Evolutionary conservation across 2,113 vertebrate species (phyloP), one percentile per base, ranked within the genome.

Genomic region (Platanista minor): DNA sequence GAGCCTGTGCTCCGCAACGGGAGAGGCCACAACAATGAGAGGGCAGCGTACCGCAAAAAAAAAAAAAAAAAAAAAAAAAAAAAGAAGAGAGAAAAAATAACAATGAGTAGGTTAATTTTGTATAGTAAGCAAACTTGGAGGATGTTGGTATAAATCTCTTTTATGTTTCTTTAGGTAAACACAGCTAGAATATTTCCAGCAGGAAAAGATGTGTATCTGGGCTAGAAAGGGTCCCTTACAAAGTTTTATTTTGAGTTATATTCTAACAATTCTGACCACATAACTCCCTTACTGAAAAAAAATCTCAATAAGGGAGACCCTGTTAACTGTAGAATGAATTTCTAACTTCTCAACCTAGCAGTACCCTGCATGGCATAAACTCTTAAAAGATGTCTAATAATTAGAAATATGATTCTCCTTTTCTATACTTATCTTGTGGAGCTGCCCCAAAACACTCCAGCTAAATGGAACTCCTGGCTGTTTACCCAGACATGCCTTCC

Each of bases 231-330:
- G 27, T 57, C 29, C 3, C 1, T 0, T 66, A 57, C 2, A 90
- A 86, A 91, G 11, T 80, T 69, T 21, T 66, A 61, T 81, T 46
- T 81, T 95, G 61, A 78, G 69, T 94, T 97, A 27, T 17, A 57
- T 82, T 97, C 39, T 97, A 61, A 89, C 78, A 39, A 96, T 52
- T 87, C 3, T 96, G 64, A 93, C 17, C 23, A 85, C 81, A 9
- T 15, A 93, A 78, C 6, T 83, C 17, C 4, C 6, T 88, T 71
- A 54, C 21, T 29, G 2, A 85, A 14, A 43, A 87, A 54, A 12
- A 2, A 6, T n/a, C 25, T 57, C 33, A 92, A 3, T 31, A 77
- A 77, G 25, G 11, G 9, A 94, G 8, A 25, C 1, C 8, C 2
- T 11, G 74, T 75, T 33, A 29, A 49, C 18, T 74, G 14, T 6